Evolutionary conservation across 2,888 invertebrate genomes (phyloP).

Genomic region (Ommatoiulus sabulosus): DNA sequence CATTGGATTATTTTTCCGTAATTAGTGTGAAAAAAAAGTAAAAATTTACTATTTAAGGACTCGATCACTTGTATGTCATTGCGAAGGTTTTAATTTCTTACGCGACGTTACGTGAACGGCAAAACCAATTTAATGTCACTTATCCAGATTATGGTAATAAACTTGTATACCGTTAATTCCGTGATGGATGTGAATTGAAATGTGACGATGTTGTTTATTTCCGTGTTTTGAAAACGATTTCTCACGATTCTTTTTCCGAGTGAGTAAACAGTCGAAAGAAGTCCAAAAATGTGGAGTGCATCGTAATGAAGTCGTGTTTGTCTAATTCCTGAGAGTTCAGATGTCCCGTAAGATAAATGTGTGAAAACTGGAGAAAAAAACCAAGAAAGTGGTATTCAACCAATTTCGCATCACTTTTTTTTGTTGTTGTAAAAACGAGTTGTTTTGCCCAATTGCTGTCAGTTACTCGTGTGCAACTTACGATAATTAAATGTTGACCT

Average conservation of each 20-base stretch:
- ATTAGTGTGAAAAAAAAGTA: neutral
- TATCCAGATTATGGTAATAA: neutral
- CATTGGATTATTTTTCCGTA: neutral
- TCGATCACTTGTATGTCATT: neutral
- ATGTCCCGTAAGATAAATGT: neutral
- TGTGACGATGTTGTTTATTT: neutral
- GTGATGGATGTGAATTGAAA: neutral
- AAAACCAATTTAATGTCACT: neutral
- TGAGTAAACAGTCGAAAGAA: constrained; percentile 5
- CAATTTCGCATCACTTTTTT: neutral
- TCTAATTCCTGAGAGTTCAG: neutral
- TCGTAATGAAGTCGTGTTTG: neutral
- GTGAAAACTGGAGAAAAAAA: neutral
- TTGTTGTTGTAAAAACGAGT: constrained; percentile 18
- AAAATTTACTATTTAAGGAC: too few relatives aligned
- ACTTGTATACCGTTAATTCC: neutral
- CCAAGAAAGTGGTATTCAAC: neutral
- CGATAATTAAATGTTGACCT: constrained; percentile 9
- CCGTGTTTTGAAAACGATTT: neutral
- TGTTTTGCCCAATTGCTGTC: neutral
- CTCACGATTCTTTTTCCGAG: neutral
- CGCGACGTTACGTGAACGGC: neutral
- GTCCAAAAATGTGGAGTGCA: neutral
- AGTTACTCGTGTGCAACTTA: constrained; percentile 12
- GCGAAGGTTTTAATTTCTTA: too few relatives aligned